Evolutionary conservation across 2,797 vertebrate genomes (phyloP), one percentile per base, ranked within the genome.

Genomic region (Coilia nasus): DNA sequence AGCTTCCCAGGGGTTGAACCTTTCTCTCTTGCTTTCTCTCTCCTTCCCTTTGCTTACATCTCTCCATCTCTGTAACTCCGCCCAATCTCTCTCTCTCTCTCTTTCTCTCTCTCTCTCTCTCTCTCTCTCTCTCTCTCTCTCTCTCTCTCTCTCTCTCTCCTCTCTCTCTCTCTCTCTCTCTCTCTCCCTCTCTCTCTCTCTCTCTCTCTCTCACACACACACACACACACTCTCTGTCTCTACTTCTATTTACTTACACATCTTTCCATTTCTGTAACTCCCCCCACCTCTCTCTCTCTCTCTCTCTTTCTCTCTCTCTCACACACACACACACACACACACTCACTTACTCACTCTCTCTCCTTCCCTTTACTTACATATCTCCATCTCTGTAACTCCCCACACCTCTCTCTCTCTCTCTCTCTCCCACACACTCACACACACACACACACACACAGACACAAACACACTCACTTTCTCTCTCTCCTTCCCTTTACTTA

Each of bases 281-380:
- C 67, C 6, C 50, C 3, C 4, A 47, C 14, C 46, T 44, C 35
- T 81, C 84, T 60, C 35, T 59, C 57, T 0, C 44, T 35, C 19
- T 19, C n/a, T 82, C 62, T 23, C 81, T 46, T 9, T 14, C 47
- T n/a, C n/a, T n/a, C n/a, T n/a, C n/a, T n/a, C n/a, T n/a, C n/a
- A n/a, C n/a, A n/a, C n/a, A n/a, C n/a, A n/a, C n/a, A n/a, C n/a
- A n/a, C 46, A 4, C 46, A 4, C 31, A 83, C 11, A 83, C 23
- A 46, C 64, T 78, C 81, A 75, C 50, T 50, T 81, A 59, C 28
- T 28, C 75, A 59, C 59, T 60, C 59, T 60, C 60, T 64, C 60
- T 21, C 60, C 23, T 60, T 19, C 6, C 23, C 0, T 7, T 21
- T 9, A 21, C 59, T n/a, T 19, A 12, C 57, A n/a, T 62, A 17